Percentiles rank a stretch among this genome's conserved stretches.
Conservation (phyloP, 2,888 invertebrate genomes). For the Boloria selene region DNA sequence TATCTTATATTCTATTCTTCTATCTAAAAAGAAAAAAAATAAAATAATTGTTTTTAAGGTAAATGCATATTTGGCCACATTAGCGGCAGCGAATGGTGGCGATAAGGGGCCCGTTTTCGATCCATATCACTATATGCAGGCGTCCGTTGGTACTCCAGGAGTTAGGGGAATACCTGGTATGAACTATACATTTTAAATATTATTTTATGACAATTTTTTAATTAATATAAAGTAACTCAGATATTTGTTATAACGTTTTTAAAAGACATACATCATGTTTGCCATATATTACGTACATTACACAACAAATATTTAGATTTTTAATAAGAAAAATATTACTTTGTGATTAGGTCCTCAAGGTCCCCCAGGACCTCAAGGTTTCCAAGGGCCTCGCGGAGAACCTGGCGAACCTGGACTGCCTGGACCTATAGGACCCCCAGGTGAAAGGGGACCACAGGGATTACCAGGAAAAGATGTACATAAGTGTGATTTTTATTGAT, state of each 20-base stretch:
- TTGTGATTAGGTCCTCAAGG: conserved; percentile 69
- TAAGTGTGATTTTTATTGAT: conserved; percentile 47
- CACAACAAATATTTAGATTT: not conserved
- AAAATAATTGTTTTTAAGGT: conserved; percentile 64
- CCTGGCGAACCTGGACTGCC: conserved; percentile 88
- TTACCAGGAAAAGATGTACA: conserved; percentile 88
- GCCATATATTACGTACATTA: too few relatives aligned
- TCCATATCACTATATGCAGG: conserved; percentile 89
- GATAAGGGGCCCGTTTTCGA: conserved; percentile 90
- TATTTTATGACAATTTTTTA: not conserved
- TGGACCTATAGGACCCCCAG: conserved; percentile 85
- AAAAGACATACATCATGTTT: too few relatives aligned
- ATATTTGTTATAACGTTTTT: too few relatives aligned
- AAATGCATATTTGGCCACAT: conserved; percentile 88
- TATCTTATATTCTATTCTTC: too few relatives aligned
- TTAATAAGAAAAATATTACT: conserved; percentile 3
- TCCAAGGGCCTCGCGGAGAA: conserved; percentile 91
- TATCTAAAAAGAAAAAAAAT: too few relatives aligned
- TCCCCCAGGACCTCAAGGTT: conserved; percentile 87
- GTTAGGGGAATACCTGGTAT: conserved; percentile 89
- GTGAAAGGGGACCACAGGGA: conserved; percentile 87
- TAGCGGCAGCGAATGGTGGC: conserved; percentile 86
- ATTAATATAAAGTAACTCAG: not conserved
- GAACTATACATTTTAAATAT: not conserved
- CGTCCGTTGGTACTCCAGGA: conserved; percentile 90